These are phyloP conservation scores for Achatina immaculata DNA, from an alignment of 1,140 invertebrate species.

Conservation along the genomic window DNA sequence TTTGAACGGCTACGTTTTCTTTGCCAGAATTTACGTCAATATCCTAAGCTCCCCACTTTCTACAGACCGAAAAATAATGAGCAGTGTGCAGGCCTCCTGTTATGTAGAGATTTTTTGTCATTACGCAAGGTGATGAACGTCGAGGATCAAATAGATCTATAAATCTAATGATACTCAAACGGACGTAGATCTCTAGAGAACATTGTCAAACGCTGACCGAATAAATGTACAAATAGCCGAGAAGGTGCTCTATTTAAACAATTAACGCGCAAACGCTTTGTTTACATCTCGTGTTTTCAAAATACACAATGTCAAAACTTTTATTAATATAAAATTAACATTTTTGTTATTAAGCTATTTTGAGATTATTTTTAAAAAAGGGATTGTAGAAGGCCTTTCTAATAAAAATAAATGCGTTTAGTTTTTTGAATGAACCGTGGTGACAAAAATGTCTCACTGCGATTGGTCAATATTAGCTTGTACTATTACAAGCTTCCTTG, in stretches of 20 bases:
- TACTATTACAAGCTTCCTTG: neutral
- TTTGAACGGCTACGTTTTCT: too few relatives aligned
- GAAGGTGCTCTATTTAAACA: neutral
- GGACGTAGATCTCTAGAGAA: too few relatives aligned
- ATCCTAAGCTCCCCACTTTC: too few relatives aligned
- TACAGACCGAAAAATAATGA: too few relatives aligned
- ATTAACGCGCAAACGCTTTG: neutral
- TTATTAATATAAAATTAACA: slow-evolving; percentile 70
- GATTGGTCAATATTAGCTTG: neutral
- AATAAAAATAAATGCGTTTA: neutral
- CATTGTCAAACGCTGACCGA: too few relatives aligned
- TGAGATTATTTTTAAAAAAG: neutral
- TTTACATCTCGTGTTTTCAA: slow-evolving; percentile 73
- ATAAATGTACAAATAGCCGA: too few relatives aligned
- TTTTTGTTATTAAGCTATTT: slow-evolving; percentile 55
- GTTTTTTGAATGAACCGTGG: neutral
- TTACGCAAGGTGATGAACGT: too few relatives aligned
- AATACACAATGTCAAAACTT: slow-evolving; percentile 72
- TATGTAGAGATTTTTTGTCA: too few relatives aligned
- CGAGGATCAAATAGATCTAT: too few relatives aligned
- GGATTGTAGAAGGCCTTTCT: neutral
- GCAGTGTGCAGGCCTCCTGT: too few relatives aligned
- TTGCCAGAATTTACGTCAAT: too few relatives aligned
- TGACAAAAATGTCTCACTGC: neutral
- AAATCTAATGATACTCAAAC: too few relatives aligned